Evolutionary conservation across 2,797 vertebrate species (phyloP).

Genomic region (Chanos chanos): DNA sequence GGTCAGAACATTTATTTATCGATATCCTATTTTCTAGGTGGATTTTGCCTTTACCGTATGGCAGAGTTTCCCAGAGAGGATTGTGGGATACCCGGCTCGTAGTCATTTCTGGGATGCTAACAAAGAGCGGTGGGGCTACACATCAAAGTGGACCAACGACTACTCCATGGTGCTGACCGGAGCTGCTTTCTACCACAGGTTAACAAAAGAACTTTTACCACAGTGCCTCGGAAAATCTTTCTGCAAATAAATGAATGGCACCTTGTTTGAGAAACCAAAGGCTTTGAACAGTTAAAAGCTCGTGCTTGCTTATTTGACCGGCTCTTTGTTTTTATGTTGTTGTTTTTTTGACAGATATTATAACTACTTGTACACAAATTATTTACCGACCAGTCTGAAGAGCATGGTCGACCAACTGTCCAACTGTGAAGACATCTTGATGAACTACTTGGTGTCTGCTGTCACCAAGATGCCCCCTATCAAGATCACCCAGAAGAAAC

Average conservation of each 20-base stretch:
- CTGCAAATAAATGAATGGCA: no score
- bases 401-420: conserved; percentile 97
- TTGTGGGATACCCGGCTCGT: conserved; percentile 95
- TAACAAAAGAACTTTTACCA: conserved; percentile 4
- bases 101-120: conserved; percentile 98
- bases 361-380: conserved; percentile 96
- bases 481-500: conserved; percentile 99
- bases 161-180: conserved; percentile 99
- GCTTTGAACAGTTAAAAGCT: not conserved
- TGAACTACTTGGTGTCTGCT: conserved; percentile 97
- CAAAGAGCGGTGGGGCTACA: conserved; percentile 97
- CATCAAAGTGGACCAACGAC: conserved; percentile 99
- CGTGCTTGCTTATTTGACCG: no score
- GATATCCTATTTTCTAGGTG: conserved; percentile 72
- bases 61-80: conserved; percentile 97
- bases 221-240: no score
- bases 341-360: no score
- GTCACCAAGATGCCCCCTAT: conserved; percentile 97
- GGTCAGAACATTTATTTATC: not conserved
- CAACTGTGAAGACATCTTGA: conserved; percentile 99
- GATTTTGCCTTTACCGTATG: conserved; percentile 99
- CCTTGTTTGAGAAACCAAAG: no score
- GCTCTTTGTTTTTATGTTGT: no score
- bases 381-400: conserved; percentile 93
- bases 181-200: conserved; percentile 99